Percentiles rank a stretch among this genome's conserved stretches.
Evolutionary conservation across 2,797 vertebrate species (phyloP).

Genomic region (Hoplostethus atlanticus): DNA sequence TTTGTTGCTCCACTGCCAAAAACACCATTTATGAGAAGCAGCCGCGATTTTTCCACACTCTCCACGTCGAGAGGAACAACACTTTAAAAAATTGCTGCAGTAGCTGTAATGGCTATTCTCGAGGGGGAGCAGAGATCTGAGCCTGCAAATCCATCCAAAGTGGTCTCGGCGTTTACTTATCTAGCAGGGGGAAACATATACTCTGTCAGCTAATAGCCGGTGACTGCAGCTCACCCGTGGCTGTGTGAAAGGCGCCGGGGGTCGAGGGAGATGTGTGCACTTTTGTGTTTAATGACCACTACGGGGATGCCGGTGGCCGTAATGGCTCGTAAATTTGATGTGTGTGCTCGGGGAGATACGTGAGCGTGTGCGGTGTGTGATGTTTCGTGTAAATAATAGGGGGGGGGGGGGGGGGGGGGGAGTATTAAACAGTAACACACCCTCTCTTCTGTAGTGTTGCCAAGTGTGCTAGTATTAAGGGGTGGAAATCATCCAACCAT

Average conservation of each 20-base stretch:
- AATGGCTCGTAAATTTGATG: conserved; percentile 33
- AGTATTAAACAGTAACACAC: conserved; percentile 18
- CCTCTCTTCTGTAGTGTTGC: conserved; percentile 2
- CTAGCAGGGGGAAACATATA: conserved; percentile 42
- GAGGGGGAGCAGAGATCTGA: conserved; percentile 30
- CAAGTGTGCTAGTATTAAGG: not conserved
- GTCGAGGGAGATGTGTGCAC: not conserved
- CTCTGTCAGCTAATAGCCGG: conserved; percentile 42
- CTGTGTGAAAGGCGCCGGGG: conserved; percentile 9
- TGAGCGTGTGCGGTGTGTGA: conserved; percentile 17
- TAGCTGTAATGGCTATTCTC: conserved; percentile 59
- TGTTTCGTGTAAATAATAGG: conserved; percentile 7
- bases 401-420: not conserved
- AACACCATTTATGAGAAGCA: conserved; percentile 70
- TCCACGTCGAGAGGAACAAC: conserved; percentile 47
- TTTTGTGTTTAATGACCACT: conserved; percentile 8
- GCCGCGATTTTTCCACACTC: conserved; percentile 71
- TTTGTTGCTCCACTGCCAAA: conserved; percentile 72
- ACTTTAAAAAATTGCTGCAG: conserved; percentile 59
- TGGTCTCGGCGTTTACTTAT: conserved; percentile 57
- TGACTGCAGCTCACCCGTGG: conserved; percentile 36
- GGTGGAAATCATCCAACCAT: not conserved
- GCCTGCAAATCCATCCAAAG: conserved; percentile 56
- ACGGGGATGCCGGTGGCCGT: conserved; percentile 1
- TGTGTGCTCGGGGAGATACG: conserved; percentile 20